A percentile compares a stretch with the other conserved stretches of the same genome.
These are phyloP conservation scores for Oryzias woworae DNA, from an alignment of 2,113 vertebrate species.

Conservation along the genomic window DNA sequence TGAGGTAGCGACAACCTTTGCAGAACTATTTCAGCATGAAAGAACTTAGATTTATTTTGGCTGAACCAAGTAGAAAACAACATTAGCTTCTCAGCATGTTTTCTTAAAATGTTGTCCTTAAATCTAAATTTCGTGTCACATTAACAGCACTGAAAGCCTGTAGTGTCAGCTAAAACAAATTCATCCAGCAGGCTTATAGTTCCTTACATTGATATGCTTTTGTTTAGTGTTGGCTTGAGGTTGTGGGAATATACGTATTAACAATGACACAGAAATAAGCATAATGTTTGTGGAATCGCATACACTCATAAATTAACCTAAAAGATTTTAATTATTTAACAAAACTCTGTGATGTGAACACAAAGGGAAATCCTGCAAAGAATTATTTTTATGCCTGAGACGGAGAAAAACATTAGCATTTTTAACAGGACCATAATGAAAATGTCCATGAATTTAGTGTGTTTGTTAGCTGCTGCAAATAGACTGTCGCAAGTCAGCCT, in stretches of 20 bases:
- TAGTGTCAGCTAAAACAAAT: constrained; percentile 59
- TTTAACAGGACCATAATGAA: constrained; percentile 49
- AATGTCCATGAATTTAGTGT: constrained; percentile 59
- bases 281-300: background rate
- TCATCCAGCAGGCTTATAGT: constrained; percentile 24
- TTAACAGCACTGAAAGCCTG: constrained; percentile 29
- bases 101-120: constrained; percentile 43
- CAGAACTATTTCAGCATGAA: constrained; percentile 17
- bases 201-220: constrained; percentile 22
- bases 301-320: background rate
- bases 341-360: constrained; percentile 8
- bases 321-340: background rate
- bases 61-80: constrained; percentile 36
- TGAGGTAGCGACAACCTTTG: constrained; percentile 33
- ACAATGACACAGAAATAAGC: background rate
- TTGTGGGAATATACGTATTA: constrained; percentile 36
- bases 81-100: constrained; percentile 37
- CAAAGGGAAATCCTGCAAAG: constrained; percentile 6
- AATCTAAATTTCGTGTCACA: constrained; percentile 43
- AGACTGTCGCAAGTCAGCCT: constrained; percentile 54
- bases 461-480: constrained; percentile 66
- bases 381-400: background rate
- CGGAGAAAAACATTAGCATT: constrained; percentile 17
- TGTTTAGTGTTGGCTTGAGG: constrained; percentile 6
- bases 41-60: constrained; percentile 15